Percentiles rank a stretch among this genome's conserved stretches.
phyloP scores from a whole-genome alignment of 2,888 invertebrate genomes.

The Ochropleura leucogaster region DNA sequence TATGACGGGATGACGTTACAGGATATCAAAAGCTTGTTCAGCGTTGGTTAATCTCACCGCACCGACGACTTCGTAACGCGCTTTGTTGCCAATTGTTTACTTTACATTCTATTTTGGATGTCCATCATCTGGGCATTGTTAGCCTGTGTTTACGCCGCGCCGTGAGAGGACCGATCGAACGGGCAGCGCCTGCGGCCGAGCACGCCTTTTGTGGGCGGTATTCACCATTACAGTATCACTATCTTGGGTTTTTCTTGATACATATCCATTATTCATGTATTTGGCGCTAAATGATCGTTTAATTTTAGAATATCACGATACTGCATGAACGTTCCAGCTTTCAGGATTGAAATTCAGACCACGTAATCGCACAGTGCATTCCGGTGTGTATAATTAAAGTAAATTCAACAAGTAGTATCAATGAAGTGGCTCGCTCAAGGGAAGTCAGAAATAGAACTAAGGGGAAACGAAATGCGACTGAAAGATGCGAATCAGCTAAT shows the following conservation, averaged over 20 bases:
- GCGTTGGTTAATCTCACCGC: slow-evolving; percentile 83
- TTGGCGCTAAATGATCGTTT: slow-evolving; percentile 9
- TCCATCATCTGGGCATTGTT: slow-evolving; percentile 90
- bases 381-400: slow-evolving; percentile 73
- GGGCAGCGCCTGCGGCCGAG: slow-evolving; percentile 73
- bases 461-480: slow-evolving; percentile 71
- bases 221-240: slow-evolving; percentile 46
- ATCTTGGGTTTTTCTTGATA: slow-evolving; percentile 31
- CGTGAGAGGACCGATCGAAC: slow-evolving; percentile 75
- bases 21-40: slow-evolving; percentile 76
- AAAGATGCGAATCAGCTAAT: slow-evolving; percentile 68
- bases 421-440: slow-evolving; percentile 79
- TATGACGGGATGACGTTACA: slow-evolving; percentile 69
- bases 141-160: slow-evolving; percentile 81
- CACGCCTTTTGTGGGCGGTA: slow-evolving; percentile 78
- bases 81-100: slow-evolving; percentile 89
- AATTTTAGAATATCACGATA: slow-evolving; percentile 11
- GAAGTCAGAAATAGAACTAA: slow-evolving; percentile 76
- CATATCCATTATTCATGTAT: slow-evolving; percentile 16
- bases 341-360: slow-evolving; percentile 75
- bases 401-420: slow-evolving; percentile 74
- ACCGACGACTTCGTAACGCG: slow-evolving; percentile 79
- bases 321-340: slow-evolving; percentile 56
- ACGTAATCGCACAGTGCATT: slow-evolving; percentile 73
- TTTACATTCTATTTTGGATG: slow-evolving; percentile 89